phyloP scores from a whole-genome alignment of 37 sponge, comb jelly and placozoan species.

The Petrosia ficiformis region DNA sequence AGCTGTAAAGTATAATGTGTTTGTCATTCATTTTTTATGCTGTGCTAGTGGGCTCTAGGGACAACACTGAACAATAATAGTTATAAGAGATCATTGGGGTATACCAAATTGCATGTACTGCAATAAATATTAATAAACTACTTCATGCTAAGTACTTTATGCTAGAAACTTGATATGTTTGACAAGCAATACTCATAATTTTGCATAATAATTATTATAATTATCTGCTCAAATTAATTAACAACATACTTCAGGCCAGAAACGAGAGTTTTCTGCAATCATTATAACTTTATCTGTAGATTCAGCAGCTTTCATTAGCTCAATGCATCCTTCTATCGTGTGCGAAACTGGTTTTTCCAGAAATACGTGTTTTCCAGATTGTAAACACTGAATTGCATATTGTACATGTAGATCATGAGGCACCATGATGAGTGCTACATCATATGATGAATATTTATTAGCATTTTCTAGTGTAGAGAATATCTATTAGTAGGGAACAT shows the following conservation, averaged over 20 bases:
- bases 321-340: slow-evolving; percentile 18
- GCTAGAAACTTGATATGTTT: no score
- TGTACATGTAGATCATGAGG: slow-evolving; percentile 57
- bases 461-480: neutral
- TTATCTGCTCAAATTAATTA: no score
- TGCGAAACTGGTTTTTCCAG: slow-evolving; percentile 62
- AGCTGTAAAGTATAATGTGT: no score
- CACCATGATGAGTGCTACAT: slow-evolving; percentile 49
- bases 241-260: slow-evolving; percentile 57
- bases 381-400: slow-evolving; percentile 24
- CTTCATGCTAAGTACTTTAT: no score
- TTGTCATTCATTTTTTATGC: no score
- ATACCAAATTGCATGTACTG: no score
- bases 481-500: neutral
- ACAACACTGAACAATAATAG: no score
- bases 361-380: slow-evolving; percentile 52
- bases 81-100: no score
- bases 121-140: no score
- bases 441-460: neutral
- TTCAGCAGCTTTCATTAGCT: slow-evolving; percentile 27
- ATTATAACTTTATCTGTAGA: slow-evolving; percentile 18
- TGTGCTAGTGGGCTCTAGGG: no score
- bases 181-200: no score
- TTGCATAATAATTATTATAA: no score
- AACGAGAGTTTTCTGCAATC: slow-evolving; percentile 45